These are phyloP conservation scores for Ptyas mucosa DNA, from an alignment of 2,113 vertebrate genomes.

Conservation along the genomic window DNA sequence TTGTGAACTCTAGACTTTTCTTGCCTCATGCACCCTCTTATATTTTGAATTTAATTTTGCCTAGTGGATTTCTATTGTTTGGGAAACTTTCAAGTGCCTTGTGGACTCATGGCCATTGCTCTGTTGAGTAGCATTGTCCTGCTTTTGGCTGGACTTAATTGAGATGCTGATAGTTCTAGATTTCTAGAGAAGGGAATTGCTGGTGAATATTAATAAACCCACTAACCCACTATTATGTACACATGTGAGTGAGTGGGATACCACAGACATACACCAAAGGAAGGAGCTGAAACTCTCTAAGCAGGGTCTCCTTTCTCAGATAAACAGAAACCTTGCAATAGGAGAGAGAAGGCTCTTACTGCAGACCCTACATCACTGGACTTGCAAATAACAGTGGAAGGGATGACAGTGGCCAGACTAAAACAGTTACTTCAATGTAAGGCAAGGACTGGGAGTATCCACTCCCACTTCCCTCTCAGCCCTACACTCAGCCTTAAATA, in stretches of 20 bases:
- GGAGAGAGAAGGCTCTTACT: not conserved
- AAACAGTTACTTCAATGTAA: not conserved
- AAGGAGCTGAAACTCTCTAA: not conserved
- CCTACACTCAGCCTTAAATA: not conserved
- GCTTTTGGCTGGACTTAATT: not conserved
- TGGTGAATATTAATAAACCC: not conserved
- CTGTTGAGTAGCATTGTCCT: too few species aligned
- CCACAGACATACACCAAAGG: not conserved
- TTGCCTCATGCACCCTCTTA: not conserved
- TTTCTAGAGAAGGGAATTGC: not conserved
- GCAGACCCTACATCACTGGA: not conserved
- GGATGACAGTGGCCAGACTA: not conserved
- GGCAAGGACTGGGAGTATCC: not conserved
- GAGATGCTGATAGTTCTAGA: not conserved
- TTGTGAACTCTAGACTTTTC: not conserved
- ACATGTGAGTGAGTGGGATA: not conserved
- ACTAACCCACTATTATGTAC: not conserved
- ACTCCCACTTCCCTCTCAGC: not conserved
- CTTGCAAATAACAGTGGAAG: not conserved
- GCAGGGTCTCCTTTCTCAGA: not conserved
- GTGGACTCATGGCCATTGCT: not conserved
- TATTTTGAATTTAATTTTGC: not conserved
- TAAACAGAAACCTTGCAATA: not conserved
- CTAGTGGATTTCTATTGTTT: not conserved
- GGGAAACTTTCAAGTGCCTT: not conserved